Base-by-base conservation (phyloP, 1,140 invertebrate species). In the Delia radicum region DNA sequence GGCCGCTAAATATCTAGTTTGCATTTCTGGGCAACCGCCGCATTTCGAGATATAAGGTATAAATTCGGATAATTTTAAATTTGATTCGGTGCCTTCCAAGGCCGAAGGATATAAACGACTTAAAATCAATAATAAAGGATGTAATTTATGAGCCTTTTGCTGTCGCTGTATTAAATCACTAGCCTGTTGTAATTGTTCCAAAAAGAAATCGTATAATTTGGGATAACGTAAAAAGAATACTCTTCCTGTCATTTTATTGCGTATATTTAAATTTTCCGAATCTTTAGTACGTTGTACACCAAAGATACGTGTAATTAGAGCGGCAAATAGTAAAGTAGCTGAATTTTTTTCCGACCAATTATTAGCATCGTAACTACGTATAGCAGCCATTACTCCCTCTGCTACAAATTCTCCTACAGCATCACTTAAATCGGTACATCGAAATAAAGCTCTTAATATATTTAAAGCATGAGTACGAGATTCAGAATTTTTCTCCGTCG, bases 191-290 rank as follows among this genome's bases (percentile, higher is more conserved):
- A 82, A 63, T 42, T 80, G 75, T 5, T 90, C 84, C 61, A 95
- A 84, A 76, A 98, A 91, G 83, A 94, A 96, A 33, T 92, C 89
- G 80, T 94, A 93, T 0, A 97, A 87, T 28, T 88, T 83, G 10
- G 96, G 94, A 89, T 94, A 96, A 29, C 91, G 90, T 77, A 93
- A 89, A 85, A 97, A 97, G 87, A 99, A 98, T 8, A 94, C 90
- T 73, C 91, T 88, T 2, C 90, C 91, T 0, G 92, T 92, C 90
- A 94, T 92, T 79, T 90, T 91, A 87, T 97, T 97, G 77, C 94
- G 91, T 18, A 91, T 89, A 63, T 90, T 90, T 27, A 93, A 85
- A 76, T 92, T 89, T n/a, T 94, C 90, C n/a, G 89, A 87, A 84
- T 94, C 91, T 75, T 92, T 90, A 0, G 90, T 90, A 74, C 94